Conservation (phyloP, 2,113 vertebrate genomes). For the Nasalis larvatus region DNA sequence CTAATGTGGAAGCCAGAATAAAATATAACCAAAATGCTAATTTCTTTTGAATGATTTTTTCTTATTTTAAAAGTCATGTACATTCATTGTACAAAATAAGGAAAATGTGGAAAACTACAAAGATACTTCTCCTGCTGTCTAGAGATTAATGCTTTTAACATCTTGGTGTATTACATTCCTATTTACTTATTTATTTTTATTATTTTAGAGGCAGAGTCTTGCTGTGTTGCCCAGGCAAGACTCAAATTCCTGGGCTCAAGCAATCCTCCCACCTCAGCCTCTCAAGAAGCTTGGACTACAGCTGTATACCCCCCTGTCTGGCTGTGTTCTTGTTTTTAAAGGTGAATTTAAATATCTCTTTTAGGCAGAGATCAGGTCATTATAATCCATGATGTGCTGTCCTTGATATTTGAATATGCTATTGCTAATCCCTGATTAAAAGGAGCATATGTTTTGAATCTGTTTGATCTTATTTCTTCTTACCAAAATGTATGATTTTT, state of each 20-base stretch:
- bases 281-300: neutral
- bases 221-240: neutral
- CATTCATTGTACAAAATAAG: conserved; percentile 18
- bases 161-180: neutral
- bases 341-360: neutral
- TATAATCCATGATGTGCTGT: neutral
- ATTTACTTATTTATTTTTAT: neutral
- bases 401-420: neutral
- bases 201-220: neutral
- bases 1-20: conserved; percentile 27
- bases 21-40: conserved; percentile 51
- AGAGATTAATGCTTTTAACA: conserved; percentile 11
- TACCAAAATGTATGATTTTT: neutral
- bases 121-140: neutral
- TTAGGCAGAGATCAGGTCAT: neutral
- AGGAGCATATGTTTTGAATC: neutral
- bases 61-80: conserved; percentile 38
- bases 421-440: neutral
- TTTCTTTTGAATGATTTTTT: conserved; percentile 58
- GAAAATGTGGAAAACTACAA: conserved; percentile 25
- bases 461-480: conserved; percentile 30
- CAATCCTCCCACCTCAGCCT: neutral
- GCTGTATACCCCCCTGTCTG: neutral
- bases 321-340: conserved; percentile 13
- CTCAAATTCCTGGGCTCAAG: neutral